Evolutionary conservation across 2,888 invertebrate genomes (phyloP), one percentile per base, ranked within the genome.

Genomic region (Drosophila yooni): DNA sequence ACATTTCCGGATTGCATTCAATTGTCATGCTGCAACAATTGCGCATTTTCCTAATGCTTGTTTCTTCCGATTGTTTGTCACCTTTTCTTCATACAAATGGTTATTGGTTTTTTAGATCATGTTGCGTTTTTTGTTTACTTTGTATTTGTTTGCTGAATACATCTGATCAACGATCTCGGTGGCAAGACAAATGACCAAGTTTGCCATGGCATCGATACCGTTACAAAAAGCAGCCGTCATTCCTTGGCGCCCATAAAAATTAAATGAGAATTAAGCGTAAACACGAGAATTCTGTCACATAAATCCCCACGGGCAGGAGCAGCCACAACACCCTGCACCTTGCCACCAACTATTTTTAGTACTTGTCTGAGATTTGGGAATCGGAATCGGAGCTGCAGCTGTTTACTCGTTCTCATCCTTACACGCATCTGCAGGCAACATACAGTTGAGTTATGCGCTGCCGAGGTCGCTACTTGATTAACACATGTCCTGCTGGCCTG

Each of bases 51-150:
- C 21, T 18, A 48, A 56, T 78, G 70, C 77, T 84, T 84, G 70
- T 81, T 71, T 78, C 74, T 74, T 74, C 69, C 70, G 81, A 82
- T 77, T 81, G 74, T 65, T 65, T 79, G 79, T 79, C 81, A 79
- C 79, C 65, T 74, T 69, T 75, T 79, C 65, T 69, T 59, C 59
- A 56, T 63, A 70, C 56, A 73, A 73, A 76, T 77, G 74, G 73
- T 76, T 91, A 74, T 91, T 90, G 91, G 91, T 91, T 91, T 91
- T 91, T 91, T 90, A 89, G 88, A 79, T 91, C 91, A 90, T 91
- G 91, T 91, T 90, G 82, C 91, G 81, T 76, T 69, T 77, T 52
- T 81, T 84, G 78, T 84, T 74, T 78, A 62, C 51, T 40, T 31
- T 57, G 21, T 31, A 15, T 56, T 43, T 43, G 72, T 84, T 81